Evolutionary conservation across 2,888 invertebrate species (phyloP).

Genomic region (Allolobophora icterica): DNA sequence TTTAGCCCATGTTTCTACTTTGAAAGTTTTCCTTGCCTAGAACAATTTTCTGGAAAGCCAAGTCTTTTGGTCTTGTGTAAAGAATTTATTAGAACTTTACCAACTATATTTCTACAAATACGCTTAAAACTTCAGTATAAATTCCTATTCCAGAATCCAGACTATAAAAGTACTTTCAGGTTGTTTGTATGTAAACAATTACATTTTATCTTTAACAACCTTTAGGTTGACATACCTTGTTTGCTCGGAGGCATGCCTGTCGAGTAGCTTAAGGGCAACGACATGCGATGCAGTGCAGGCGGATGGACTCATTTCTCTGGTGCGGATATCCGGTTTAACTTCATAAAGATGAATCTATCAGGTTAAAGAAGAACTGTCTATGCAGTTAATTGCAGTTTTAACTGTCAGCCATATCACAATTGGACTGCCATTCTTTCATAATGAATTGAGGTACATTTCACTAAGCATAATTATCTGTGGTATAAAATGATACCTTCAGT

Average conservation of each 20-base stretch:
- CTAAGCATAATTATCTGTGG: too few relatives aligned
- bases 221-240: background rate
- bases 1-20: too few relatives aligned
- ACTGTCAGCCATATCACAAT: too few relatives aligned
- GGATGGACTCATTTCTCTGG: background rate
- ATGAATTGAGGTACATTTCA: too few relatives aligned
- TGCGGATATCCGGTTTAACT: background rate
- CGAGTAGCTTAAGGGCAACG: constrained; percentile 5
- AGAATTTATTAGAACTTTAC: background rate
- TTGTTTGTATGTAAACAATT: background rate
- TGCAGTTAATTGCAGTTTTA: background rate
- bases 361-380: background rate
- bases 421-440: too few relatives aligned
- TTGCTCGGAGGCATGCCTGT: constrained; percentile 10
- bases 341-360: constrained; percentile 13
- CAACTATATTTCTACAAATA: background rate
- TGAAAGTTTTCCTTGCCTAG: too few relatives aligned
- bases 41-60: too few relatives aligned
- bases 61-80: too few relatives aligned
- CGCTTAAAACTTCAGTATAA: background rate
- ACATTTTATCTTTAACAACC: background rate
- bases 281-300: constrained; percentile 5
- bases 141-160: background rate
- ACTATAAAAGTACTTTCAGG: background rate
- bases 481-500: too few relatives aligned